Conservation (phyloP, 1,140 invertebrate genomes). For the Dryas iulia region DNA sequence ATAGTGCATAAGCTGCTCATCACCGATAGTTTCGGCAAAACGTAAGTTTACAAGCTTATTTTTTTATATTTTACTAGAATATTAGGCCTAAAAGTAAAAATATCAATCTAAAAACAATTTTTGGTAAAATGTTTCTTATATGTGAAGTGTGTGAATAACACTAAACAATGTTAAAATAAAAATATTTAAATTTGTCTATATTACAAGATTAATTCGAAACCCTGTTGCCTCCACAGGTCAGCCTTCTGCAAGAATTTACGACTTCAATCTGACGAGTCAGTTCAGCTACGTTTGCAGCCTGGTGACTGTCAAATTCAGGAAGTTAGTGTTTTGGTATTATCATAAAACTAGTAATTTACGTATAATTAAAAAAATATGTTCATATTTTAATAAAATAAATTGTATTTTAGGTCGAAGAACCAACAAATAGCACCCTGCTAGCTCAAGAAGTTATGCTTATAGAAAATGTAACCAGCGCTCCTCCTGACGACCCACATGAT, state of each 20-base stretch:
- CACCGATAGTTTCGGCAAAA: constrained; percentile 91
- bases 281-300: constrained; percentile 86
- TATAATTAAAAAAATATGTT: too few species aligned
- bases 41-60: too few species aligned
- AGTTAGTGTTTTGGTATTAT: constrained; percentile 38
- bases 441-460: constrained; percentile 34
- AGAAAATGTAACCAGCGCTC: constrained; percentile 46
- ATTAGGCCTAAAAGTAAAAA: too few species aligned
- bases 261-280: constrained; percentile 86
- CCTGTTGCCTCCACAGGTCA: constrained; percentile 81
- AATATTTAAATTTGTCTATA: too few species aligned
- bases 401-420: constrained; percentile 46
- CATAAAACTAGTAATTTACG: neutral
- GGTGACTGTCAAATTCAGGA: constrained; percentile 85
- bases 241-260: constrained; percentile 89
- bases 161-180: too few species aligned
- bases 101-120: too few species aligned
- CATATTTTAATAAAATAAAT: too few species aligned
- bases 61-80: too few species aligned
- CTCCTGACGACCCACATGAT: constrained; percentile 52
- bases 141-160: too few species aligned
- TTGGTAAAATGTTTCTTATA: too few species aligned
- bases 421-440: constrained; percentile 38
- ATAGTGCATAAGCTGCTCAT: constrained; percentile 91
- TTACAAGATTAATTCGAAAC: too few species aligned